Base-by-base conservation (phyloP, 2,888 invertebrate genomes). In the Cenopis cana region DNA sequence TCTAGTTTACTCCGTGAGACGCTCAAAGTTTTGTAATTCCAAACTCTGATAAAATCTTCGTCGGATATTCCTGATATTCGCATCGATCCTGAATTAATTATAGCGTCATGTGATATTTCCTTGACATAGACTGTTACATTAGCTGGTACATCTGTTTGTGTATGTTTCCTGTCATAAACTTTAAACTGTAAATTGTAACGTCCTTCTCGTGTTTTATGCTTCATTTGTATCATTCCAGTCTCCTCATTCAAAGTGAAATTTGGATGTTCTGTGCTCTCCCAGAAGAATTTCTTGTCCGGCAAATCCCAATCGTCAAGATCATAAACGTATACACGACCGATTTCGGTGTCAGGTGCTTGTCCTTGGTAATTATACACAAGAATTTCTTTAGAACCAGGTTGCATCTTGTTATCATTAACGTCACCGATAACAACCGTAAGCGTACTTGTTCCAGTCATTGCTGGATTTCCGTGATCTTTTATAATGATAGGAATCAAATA, bases 291-390 rank as follows among this genome's bases (percentile, higher is more conserved):
- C 89, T 99, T 99, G 87, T 99, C 99, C 0, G 97, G 98, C 75
- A 99, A 93, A 92, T 99, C 99, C 99, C 99, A 99, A 87, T 99
- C 99, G 88, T 99, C 99, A 76, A 98, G 93, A 91, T 99, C 99
- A 84, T 98, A 98, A 0, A 99, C 99, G 88, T 99, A 99, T 9
- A 99, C 99, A 74, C 98, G 95, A 46, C 99, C 99, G 75, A 99
- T 97, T 87, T 97, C 97, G 0, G 98, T 97, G 79, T 97, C 98
- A 33, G 97, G 97, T 69, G 98, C 96, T 89, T 97, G 97, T 14
- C 98, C 97, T 95, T 97, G 95, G 80, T 99, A 99, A 90, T 98
- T 99, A 90, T 99, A 99, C 2, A 99, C 98, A 85, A 98, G 97
- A 82, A 99, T 98, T 77, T 98, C 97, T 94, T 99, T 99, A 5